These are phyloP conservation scores for Hippopotamyrus pictus DNA, from an alignment of 2,797 vertebrate genomes.

Conservation along the genomic window DNA sequence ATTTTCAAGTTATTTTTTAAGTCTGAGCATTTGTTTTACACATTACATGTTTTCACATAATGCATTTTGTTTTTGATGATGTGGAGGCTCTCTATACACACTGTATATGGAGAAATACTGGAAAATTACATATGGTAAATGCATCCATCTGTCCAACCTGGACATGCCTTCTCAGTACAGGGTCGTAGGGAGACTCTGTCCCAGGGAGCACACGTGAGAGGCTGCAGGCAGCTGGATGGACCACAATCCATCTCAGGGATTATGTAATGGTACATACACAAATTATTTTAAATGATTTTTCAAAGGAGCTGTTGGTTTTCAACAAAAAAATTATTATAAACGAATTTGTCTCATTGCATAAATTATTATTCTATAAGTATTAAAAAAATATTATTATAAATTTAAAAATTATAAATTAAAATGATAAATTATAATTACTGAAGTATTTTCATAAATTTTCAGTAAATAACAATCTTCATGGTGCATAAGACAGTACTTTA, in stretches of 20 bases:
- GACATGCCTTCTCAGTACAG: background rate
- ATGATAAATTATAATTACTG: background rate
- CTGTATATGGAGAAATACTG: background rate
- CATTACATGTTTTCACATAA: background rate
- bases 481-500: conserved; percentile 20
- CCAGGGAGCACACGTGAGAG: background rate
- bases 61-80: background rate
- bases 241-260: background rate
- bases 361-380: too few species aligned
- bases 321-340: background rate
- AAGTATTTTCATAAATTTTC: background rate
- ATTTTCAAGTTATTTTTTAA: background rate
- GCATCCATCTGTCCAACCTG: background rate
- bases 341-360: background rate
- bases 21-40: background rate
- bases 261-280: background rate
- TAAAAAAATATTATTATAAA: too few species aligned
- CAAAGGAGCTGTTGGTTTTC: background rate
- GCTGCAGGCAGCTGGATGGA: background rate
- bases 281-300: background rate
- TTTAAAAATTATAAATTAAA: too few species aligned
- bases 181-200: background rate
- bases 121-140: too few species aligned
- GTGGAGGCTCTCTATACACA: background rate
- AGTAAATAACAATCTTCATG: background rate